Percentiles rank a stretch among this genome's conserved stretches.
These are phyloP conservation scores for Lithobates pipiens DNA, from an alignment of 2,797 vertebrate species.

Conservation along the genomic window DNA sequence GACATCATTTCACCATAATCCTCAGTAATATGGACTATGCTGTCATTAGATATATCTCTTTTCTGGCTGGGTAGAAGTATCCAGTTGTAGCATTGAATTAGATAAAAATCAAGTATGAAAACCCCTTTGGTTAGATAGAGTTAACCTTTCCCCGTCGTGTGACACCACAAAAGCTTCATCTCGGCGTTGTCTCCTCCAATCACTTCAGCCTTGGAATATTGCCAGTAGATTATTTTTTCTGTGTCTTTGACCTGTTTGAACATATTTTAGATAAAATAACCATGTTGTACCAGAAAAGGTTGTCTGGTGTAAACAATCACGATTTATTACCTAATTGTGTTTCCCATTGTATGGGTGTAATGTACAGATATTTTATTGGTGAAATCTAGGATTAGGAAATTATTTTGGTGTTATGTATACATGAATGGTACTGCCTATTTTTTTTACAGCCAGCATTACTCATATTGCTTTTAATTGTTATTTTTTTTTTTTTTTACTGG, in stretches of 20 bases:
- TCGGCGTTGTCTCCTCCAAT: slow-evolving; percentile 48
- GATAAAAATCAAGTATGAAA: slow-evolving; percentile 11
- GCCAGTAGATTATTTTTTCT: slow-evolving; percentile 1
- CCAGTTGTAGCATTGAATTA: slow-evolving; percentile 54
- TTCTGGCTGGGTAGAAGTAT: slow-evolving; percentile 24
- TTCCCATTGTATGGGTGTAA: no score
- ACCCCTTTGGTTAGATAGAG: slow-evolving; percentile 46
- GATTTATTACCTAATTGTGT: no score
- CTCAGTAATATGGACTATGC: background rate
- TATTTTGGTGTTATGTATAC: no score
- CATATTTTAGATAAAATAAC: background rate
- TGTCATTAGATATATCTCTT: slow-evolving; percentile 51
- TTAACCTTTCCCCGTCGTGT: slow-evolving; percentile 50
- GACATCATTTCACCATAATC: no score
- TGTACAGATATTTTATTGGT: no score
- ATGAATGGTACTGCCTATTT: no score
- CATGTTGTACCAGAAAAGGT: background rate
- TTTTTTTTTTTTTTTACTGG: no score
- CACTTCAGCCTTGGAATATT: slow-evolving; percentile 28
- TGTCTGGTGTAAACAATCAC: background rate
- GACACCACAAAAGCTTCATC: slow-evolving; percentile 23
- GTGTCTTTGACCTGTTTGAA: slow-evolving; percentile 7
- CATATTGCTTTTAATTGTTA: no score
- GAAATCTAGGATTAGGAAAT: no score
- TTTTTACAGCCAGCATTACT: no score